A percentile compares a stretch with the other conserved stretches of the same genome.
phyloP scores from a whole-genome alignment of 1,140 invertebrate species.

The Conus betulinus region DNA sequence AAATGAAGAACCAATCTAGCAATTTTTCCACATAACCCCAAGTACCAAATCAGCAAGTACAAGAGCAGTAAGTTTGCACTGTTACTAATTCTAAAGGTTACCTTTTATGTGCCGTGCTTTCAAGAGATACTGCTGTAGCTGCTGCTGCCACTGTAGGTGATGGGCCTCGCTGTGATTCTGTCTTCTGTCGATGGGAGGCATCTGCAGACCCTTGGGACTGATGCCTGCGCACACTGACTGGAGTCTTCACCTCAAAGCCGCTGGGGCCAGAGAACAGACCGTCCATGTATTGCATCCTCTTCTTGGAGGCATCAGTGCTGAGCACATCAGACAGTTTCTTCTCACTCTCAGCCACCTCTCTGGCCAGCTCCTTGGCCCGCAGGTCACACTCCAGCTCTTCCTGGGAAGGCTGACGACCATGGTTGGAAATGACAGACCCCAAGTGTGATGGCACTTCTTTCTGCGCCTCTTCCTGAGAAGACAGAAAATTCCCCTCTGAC shows the following conservation, averaged over 20 bases:
- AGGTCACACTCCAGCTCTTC: conserved; percentile 90
- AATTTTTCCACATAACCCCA: too few relatives aligned
- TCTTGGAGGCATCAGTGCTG: conserved; percentile 85
- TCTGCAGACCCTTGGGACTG: conserved; percentile 6
- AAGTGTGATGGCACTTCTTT: neutral
- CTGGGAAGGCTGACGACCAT: conserved; percentile 79
- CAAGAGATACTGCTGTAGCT: neutral
- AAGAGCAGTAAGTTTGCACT: too few relatives aligned
- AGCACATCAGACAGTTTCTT: conserved; percentile 67
- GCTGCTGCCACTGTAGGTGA: neutral
- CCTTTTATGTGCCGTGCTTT: neutral
- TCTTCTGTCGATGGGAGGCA: neutral
- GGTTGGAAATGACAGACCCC: conserved; percentile 33
- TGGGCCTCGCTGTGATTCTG: neutral
- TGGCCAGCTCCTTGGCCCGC: conserved; percentile 84
- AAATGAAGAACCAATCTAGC: too few relatives aligned
- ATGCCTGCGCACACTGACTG: conserved; percentile 25
- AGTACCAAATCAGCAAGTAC: too few relatives aligned
- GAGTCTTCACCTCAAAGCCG: neutral
- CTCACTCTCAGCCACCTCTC: conserved; percentile 79
- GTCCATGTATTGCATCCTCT: conserved; percentile 86
- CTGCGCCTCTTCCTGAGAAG: neutral
- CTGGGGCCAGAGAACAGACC: conserved; percentile 81
- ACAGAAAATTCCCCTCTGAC: conserved; percentile 40
- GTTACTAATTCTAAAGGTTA: neutral